Percentiles rank a stretch among this genome's conserved stretches.
phyloP scores from a whole-genome alignment of 2,113 vertebrate genomes.

The Arenaria interpres region DNA sequence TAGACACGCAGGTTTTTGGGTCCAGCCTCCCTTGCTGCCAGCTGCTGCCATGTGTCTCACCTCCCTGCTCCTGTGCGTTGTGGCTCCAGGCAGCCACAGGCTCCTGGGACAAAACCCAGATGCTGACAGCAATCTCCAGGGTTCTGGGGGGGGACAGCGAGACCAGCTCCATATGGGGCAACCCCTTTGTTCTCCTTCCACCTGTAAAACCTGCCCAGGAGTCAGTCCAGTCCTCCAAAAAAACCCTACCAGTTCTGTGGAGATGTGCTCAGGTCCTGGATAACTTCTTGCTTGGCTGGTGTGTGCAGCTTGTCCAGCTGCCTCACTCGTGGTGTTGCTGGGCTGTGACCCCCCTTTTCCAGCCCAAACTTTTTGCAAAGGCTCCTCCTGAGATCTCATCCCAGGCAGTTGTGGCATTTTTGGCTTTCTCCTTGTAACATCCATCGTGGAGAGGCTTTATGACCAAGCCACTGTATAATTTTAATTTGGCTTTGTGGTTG shows the following conservation, averaged over 20 bases:
- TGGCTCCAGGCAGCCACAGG: not conserved
- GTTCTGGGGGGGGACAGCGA: not conserved
- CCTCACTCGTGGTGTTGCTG: rapidly evolving
- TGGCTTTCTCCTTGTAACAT: not conserved
- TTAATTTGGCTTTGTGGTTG: not conserved
- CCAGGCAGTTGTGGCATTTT: not conserved
- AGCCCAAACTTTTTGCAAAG: not conserved
- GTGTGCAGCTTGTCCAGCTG: not conserved
- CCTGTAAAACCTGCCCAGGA: not conserved
- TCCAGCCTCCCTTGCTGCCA: not conserved
- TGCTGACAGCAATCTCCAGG: too few species aligned
- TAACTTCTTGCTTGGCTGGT: too few species aligned
- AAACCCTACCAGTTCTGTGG: not conserved
- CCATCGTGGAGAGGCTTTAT: not conserved
- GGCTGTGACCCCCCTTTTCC: not conserved
- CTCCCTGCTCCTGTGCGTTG: rapidly evolving
- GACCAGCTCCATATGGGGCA: not conserved
- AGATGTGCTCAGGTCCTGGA: not conserved
- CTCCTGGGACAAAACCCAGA: not conserved
- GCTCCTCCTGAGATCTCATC: not conserved
- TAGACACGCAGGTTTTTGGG: too few species aligned
- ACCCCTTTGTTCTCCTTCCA: not conserved
- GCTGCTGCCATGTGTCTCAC: not conserved
- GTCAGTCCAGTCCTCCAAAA: not conserved
- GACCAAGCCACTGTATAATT: not conserved